These are phyloP conservation scores for Pteruthius melanotis DNA, from an alignment of 2,113 vertebrate species.

Conservation along the genomic window DNA sequence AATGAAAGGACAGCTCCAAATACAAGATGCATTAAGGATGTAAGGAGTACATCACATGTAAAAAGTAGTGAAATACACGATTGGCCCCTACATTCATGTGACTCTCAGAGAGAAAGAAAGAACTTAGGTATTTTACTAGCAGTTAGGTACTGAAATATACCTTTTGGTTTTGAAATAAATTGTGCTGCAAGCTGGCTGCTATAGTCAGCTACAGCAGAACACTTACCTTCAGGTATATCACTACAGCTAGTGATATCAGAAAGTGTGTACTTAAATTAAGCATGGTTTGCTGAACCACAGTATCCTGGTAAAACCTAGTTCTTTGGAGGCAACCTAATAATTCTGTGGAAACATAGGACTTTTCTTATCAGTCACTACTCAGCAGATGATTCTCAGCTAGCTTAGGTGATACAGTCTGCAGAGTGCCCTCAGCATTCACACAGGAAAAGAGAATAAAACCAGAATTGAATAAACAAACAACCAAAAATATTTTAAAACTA, in stretches of 20 bases:
- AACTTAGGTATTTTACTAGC: background rate
- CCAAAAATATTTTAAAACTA: background rate
- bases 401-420: background rate
- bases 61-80: background rate
- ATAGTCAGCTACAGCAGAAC: background rate
- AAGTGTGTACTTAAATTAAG: background rate
- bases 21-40: background rate
- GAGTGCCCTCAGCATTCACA: background rate
- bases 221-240: background rate
- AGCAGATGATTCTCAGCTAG: background rate
- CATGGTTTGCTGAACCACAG: background rate
- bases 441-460: background rate
- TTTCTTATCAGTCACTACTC: background rate
- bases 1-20: background rate
- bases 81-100: background rate
- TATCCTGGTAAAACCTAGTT: background rate
- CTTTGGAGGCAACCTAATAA: background rate
- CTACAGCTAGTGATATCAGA: background rate
- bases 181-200: background rate
- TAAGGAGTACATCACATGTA: background rate
- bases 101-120: background rate
- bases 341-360: background rate
- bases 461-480: background rate
- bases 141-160: background rate
- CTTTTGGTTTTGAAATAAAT: background rate